Evolutionary conservation across 2,888 invertebrate species (phyloP), one percentile per base, ranked within the genome.

Genomic region (Iselma pallidipennis): DNA sequence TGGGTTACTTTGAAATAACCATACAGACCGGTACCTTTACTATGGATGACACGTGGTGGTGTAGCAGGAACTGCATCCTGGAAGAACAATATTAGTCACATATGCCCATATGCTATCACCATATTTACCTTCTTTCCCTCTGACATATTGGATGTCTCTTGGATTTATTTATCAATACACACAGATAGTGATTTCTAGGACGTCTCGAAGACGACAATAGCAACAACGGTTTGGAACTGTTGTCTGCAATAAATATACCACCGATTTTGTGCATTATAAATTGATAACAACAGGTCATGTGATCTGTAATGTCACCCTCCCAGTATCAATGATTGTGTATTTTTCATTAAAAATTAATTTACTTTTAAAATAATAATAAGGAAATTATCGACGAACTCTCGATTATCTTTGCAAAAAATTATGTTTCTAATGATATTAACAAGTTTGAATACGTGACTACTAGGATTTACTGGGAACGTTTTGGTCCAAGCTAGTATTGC

Each of bases 21-120:
- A 80, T 93, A 94, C 1, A 93, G 94, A 25, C 94, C 96, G 48
- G 92, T 95, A 66, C 97, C 98, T 81, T 98, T 98, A 1, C 98
- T 97, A 80, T 97, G 97, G 1, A 96, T 96, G 1, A 97, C 96
- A 71, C 98, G 88, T 28, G 9, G 7, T 21, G 42, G 21, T 21
- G 10, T 21, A 1, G 42, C 2, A 3, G 21, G 10, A 12, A 16
- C 19, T 42, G 5, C 21, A 42, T 21, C 7, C 1, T 2, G 6
- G 7, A 7, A 16, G 16, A 5, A 16, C 2, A 16, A 37, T 6
- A 37, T 2, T n/a, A 6, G 4, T 16, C 14, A 37, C 5, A 16
- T 7, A 16, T 14, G 4, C n/a, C 2, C n/a, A 4, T 6, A 37
- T 6, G 14, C 7, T 4, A 37, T 4, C 7, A 16, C 16, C 6